phyloP scores from a whole-genome alignment of 2,113 vertebrate species.

The Semicossyphus pulcher region DNA sequence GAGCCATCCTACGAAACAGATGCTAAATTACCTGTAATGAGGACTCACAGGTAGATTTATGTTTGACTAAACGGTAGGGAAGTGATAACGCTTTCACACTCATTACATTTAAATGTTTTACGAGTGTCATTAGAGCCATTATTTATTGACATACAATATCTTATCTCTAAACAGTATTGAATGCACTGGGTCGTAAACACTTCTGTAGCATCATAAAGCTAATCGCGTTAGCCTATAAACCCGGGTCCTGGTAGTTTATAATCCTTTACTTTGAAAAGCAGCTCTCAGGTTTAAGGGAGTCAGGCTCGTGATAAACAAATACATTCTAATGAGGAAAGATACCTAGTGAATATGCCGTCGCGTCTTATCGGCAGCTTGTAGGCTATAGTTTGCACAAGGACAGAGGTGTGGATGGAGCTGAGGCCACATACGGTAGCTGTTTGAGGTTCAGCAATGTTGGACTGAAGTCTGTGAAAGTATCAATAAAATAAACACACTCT shows the following conservation, averaged over 20 bases:
- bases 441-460: not conserved
- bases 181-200: not conserved
- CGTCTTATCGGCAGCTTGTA: not conserved
- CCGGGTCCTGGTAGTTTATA: not conserved
- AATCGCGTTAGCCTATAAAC: not conserved
- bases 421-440: not conserved
- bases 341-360: not conserved
- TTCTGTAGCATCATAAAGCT: not conserved
- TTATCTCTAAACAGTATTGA: not conserved
- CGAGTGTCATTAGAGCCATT: not conserved
- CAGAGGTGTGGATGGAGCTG: too few relatives aligned
- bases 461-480: not conserved
- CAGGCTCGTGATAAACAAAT: conserved; percentile 51
- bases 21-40: too few relatives aligned
- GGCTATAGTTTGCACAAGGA: conserved; percentile 2
- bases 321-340: conserved; percentile 11
- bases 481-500: too few relatives aligned
- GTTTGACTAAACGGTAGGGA: too few relatives aligned
- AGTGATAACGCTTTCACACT: too few relatives aligned
- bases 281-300: not conserved
- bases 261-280: not conserved
- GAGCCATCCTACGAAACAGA: too few relatives aligned
- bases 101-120: not conserved
- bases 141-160: not conserved
- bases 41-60: too few relatives aligned